A percentile compares a stretch with the other conserved stretches of the same genome.
These are phyloP conservation scores for Lerista edwardsae DNA, from an alignment of 2,797 vertebrate species.

Conservation along the genomic window DNA sequence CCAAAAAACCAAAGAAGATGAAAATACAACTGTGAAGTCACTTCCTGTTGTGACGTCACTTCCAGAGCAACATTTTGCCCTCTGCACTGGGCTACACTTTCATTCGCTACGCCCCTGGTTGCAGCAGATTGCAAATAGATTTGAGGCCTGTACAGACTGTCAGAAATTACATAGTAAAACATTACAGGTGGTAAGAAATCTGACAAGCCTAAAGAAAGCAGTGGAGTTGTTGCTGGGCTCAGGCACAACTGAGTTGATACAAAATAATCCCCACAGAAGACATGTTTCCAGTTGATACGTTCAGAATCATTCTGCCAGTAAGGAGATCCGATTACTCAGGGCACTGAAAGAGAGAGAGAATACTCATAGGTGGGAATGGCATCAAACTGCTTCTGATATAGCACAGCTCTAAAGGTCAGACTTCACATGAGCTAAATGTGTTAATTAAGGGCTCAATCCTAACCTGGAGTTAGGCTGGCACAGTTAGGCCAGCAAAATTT, in stretches of 20 bases:
- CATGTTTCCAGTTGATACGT: background rate
- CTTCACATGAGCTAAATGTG: too few relatives aligned
- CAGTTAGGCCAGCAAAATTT: too few relatives aligned
- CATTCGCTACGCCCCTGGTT: too few relatives aligned
- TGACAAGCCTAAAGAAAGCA: background rate
- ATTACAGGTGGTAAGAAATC: background rate
- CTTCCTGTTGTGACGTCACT: too few relatives aligned
- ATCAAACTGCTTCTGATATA: background rate
- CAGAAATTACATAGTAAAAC: too few relatives aligned
- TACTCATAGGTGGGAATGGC: background rate
- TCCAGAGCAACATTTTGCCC: too few relatives aligned
- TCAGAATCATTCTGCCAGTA: background rate
- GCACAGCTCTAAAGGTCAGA: background rate
- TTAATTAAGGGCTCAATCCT: too few relatives aligned
- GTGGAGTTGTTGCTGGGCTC: background rate
- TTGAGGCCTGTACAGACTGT: background rate
- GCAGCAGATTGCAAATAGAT: background rate
- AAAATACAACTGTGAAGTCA: too few relatives aligned
- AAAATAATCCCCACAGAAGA: background rate
- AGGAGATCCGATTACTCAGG: background rate
- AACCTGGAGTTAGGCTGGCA: too few relatives aligned
- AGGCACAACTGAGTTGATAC: background rate
- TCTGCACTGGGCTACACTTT: too few relatives aligned
- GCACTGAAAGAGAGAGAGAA: background rate
- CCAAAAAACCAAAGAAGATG: too few relatives aligned